Percentiles rank a stretch among this genome's conserved stretches.
phyloP scores from a whole-genome alignment of 2,797 vertebrate genomes.

The Hylomyscus alleni region DNA sequence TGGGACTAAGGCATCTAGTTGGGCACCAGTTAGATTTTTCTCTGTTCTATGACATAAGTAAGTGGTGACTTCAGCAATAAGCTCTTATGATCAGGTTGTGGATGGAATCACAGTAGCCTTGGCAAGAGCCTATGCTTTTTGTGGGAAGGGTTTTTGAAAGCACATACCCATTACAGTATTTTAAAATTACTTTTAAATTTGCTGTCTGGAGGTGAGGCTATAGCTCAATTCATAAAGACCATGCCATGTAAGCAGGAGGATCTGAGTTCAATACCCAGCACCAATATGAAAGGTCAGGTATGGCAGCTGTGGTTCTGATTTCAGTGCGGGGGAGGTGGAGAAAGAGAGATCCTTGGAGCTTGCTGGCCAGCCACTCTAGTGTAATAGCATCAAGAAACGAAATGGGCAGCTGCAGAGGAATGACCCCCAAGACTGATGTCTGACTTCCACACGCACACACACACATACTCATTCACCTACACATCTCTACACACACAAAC shows the following conservation, averaged over 20 bases:
- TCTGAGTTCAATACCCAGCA: neutral
- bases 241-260: neutral
- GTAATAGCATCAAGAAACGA: neutral
- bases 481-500: neutral
- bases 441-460: neutral
- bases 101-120: neutral
- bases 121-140: neutral
- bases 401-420: neutral
- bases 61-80: too few species aligned
- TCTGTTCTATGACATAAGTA: neutral
- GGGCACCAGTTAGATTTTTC: neutral
- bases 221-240: neutral
- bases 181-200: constrained; percentile 50
- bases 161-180: neutral
- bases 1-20: neutral
- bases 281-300: neutral
- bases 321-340: neutral
- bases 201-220: neutral
- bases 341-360: neutral
- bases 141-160: neutral
- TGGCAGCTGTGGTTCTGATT: neutral
- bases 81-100: neutral
- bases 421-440: too few species aligned
- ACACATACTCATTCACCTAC: neutral
- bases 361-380: too few species aligned